phyloP scores from a whole-genome alignment of 2,113 vertebrate species.

The Ifrita kowaldi region DNA sequence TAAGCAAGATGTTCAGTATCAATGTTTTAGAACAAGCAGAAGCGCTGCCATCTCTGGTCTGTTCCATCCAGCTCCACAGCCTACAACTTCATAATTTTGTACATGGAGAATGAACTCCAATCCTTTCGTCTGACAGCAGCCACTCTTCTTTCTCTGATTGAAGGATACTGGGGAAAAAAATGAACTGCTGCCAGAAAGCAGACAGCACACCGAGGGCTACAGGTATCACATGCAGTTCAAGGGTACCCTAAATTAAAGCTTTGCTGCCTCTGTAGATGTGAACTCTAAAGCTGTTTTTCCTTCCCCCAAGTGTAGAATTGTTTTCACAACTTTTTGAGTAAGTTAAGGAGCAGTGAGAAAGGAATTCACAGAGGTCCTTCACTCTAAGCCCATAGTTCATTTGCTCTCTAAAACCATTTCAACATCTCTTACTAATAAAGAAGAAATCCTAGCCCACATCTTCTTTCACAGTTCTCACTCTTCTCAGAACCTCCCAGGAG shows the following conservation, averaged over 20 bases:
- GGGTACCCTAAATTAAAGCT: not conserved
- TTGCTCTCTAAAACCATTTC: not conserved
- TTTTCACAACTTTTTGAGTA: not conserved
- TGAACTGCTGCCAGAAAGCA: not conserved
- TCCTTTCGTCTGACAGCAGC: not conserved
- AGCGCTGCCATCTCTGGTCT: not conserved
- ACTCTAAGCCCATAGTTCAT: not conserved
- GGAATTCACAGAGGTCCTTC: not conserved
- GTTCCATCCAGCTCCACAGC: not conserved
- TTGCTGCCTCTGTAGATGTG: not conserved
- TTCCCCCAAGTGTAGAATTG: not conserved
- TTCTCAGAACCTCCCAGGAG: not conserved
- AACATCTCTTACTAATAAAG: not conserved
- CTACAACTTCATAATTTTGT: not conserved
- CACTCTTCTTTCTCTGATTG: not conserved
- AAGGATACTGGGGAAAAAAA: not conserved
- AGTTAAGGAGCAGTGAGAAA: not conserved
- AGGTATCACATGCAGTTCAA: not conserved
- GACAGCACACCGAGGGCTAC: not conserved
- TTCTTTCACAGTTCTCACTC: not conserved
- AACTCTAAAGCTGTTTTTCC: not conserved
- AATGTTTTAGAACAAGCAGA: not conserved
- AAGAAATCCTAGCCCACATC: not conserved
- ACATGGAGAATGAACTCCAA: not conserved
- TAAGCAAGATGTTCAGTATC: not conserved